These are phyloP conservation scores for Leptobrachium leishanense DNA, from an alignment of 2,113 vertebrate species.

Conservation along the genomic window DNA sequence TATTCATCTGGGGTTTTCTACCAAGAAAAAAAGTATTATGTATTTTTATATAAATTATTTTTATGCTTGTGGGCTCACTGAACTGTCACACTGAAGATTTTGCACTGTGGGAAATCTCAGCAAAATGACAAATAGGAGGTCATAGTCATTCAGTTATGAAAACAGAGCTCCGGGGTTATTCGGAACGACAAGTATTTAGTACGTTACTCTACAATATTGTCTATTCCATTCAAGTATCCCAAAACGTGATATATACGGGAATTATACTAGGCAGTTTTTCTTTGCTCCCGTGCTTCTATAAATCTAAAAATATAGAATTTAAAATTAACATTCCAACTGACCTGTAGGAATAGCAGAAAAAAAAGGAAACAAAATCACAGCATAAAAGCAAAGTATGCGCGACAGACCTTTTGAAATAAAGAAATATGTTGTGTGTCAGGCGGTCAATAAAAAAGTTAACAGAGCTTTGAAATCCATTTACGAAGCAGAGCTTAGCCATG, in stretches of 20 bases:
- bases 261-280: neutral
- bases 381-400: too few relatives aligned
- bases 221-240: slow-evolving; percentile 1
- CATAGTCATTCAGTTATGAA: slow-evolving; percentile 22
- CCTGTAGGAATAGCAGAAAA: too few relatives aligned
- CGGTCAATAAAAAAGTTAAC: too few relatives aligned
- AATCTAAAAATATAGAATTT: too few relatives aligned
- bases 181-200: slow-evolving; percentile 10
- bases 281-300: too few relatives aligned
- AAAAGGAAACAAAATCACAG: too few relatives aligned
- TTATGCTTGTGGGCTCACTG: slow-evolving; percentile 19
- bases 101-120: slow-evolving; percentile 27
- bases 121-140: slow-evolving; percentile 26
- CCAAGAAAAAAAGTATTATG: slow-evolving; percentile 16
- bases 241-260: slow-evolving; percentile 17
- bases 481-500: too few relatives aligned
- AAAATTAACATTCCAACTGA: too few relatives aligned
- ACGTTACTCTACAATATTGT: slow-evolving; percentile 28
- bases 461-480: too few relatives aligned
- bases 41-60: slow-evolving; percentile 36
- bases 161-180: slow-evolving; percentile 20
- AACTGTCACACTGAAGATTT: slow-evolving; percentile 20
- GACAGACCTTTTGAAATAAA: too few relatives aligned
- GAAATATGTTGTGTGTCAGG: too few relatives aligned
- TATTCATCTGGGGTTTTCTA: slow-evolving; percentile 11